Evolutionary conservation across 1,140 invertebrate species (phyloP).

Genomic region (Antheraea mylitta): DNA sequence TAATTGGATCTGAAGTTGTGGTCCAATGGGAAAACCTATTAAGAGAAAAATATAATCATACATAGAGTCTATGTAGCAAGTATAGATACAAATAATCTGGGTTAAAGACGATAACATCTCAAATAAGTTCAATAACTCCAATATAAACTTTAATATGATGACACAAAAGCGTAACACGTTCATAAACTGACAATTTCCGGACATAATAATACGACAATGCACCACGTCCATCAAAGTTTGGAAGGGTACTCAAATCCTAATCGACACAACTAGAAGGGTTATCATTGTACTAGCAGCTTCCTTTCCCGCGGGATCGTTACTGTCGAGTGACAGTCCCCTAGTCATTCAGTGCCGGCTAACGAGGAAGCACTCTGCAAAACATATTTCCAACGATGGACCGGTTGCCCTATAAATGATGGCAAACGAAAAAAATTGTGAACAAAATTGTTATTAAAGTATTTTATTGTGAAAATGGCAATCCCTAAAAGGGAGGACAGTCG

Average conservation of each 20-base stretch:
- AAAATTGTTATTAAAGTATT: neutral
- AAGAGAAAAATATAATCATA: too few species aligned
- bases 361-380: slow-evolving; percentile 25
- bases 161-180: neutral
- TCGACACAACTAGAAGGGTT: slow-evolving; percentile 72
- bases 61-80: too few species aligned
- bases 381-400: neutral
- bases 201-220: slow-evolving; percentile 29
- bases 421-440: neutral
- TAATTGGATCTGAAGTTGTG: too few species aligned
- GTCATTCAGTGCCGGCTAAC: slow-evolving; percentile 26
- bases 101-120: neutral
- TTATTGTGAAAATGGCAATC: slow-evolving; percentile 34
- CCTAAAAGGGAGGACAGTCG: slow-evolving; percentile 26
- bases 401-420: neutral
- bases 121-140: neutral
- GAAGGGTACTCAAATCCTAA: slow-evolving; percentile 58
- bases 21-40: too few species aligned
- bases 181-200: slow-evolving; percentile 3
- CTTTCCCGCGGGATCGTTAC: slow-evolving; percentile 67
- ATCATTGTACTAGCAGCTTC: slow-evolving; percentile 61
- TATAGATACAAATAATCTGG: neutral
- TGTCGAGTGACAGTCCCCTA: slow-evolving; percentile 23
- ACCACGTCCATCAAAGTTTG: slow-evolving; percentile 68
- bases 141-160: neutral